phyloP scores from a whole-genome alignment of 2,113 vertebrate species.

The Tragelaphus buxtoni region DNA sequence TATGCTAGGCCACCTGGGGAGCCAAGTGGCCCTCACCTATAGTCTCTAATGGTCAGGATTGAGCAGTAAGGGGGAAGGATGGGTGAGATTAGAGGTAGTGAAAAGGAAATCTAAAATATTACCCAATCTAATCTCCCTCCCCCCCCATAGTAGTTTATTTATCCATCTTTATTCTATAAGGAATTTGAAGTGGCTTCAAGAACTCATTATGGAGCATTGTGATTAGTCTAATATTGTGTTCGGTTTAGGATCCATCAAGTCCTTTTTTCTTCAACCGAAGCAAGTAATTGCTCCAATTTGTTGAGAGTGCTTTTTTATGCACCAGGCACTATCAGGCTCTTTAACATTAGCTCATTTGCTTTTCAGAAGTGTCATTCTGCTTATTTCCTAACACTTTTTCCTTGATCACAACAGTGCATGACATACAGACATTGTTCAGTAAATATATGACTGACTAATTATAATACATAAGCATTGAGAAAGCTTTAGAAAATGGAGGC shows the following conservation, averaged over 20 bases:
- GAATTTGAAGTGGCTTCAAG: conserved; percentile 30
- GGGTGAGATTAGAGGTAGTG: not conserved
- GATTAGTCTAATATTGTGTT: conserved; percentile 29
- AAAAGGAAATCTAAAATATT: conserved; percentile 29
- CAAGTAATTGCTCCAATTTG: conserved; percentile 43
- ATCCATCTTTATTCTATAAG: conserved; percentile 29
- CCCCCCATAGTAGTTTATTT: not conserved
- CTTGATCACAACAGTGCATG: conserved; percentile 41
- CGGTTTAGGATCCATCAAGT: conserved; percentile 5
- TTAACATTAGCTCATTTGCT: conserved; percentile 42
- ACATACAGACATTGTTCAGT: conserved; percentile 3
- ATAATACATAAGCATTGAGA: conserved; percentile 22
- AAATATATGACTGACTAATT: conserved; percentile 4
- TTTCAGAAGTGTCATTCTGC: conserved; percentile 11
- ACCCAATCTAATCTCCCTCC: not conserved
- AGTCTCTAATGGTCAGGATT: not conserved
- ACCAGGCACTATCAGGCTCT: not conserved
- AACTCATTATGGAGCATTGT: conserved; percentile 31
- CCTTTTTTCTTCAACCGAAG: conserved; percentile 14
- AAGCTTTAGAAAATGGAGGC: conserved; percentile 16
- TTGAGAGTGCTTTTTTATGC: conserved; percentile 24
- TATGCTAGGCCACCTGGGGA: not conserved
- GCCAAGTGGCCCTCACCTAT: not conserved
- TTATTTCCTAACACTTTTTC: conserved; percentile 38
- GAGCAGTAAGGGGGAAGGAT: not conserved